Conservation (phyloP, 2,797 vertebrate genomes). For the Takifugu ocellatus region DNA sequence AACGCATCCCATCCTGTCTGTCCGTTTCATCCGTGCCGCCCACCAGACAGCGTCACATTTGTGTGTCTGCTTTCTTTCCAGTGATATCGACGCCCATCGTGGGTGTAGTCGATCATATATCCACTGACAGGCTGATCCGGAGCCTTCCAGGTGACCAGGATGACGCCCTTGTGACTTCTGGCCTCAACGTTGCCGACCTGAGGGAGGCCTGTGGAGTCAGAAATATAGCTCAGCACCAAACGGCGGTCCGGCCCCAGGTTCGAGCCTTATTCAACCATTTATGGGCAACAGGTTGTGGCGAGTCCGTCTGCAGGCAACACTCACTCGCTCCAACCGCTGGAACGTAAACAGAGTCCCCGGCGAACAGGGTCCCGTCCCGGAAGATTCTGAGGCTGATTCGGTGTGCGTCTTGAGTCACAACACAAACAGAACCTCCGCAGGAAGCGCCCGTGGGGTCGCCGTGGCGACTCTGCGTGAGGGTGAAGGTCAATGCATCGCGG, state of each 20-base stretch:
- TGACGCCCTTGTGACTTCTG: not conserved
- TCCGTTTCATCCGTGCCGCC: slow-evolving; percentile 3
- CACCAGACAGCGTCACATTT: slow-evolving; percentile 53
- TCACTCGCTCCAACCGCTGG: slow-evolving; percentile 57
- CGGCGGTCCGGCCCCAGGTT: not conserved
- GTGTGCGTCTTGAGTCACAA: slow-evolving; percentile 35
- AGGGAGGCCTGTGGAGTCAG: slow-evolving; percentile 39
- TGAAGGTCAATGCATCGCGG: slow-evolving; percentile 28
- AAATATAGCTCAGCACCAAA: not conserved
- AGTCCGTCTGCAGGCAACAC: slow-evolving; percentile 7
- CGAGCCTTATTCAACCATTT: slow-evolving; percentile 1
- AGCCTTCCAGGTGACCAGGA: slow-evolving; percentile 59
- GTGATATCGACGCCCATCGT: slow-evolving; percentile 35
- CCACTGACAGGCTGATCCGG: slow-evolving; percentile 30
- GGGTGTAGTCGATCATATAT: slow-evolving; percentile 71
- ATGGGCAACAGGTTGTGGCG: too few species aligned
- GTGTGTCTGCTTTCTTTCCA: slow-evolving; percentile 57
- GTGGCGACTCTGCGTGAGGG: slow-evolving; percentile 11
- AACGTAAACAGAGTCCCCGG: slow-evolving; percentile 48
- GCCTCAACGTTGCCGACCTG: slow-evolving; percentile 40
- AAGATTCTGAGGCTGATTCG: slow-evolving; percentile 41
- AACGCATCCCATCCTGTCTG: not conserved
- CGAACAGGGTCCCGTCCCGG: not conserved
- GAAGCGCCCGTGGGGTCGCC: not conserved
- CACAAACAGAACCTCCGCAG: slow-evolving; percentile 27